A percentile compares a stretch with the other conserved stretches of the same genome.
phyloP scores from a whole-genome alignment of 2,797 vertebrate species.

The Gouania willdenowi region DNA sequence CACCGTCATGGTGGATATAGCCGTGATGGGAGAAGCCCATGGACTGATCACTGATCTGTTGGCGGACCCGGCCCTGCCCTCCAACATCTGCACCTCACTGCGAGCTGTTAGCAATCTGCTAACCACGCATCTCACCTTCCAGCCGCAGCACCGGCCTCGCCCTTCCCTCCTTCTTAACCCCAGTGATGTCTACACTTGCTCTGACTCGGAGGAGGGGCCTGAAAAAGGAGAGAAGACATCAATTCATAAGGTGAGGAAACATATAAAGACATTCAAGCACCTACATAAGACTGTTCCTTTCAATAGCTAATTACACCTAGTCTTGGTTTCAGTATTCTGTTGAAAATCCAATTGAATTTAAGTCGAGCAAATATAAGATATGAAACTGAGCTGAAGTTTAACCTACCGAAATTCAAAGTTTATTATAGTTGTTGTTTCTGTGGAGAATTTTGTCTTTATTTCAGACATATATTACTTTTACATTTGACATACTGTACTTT shows the following conservation, averaged over 20 bases:
- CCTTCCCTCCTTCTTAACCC: conserved; percentile 66
- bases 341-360: too few relatives aligned
- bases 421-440: too few relatives aligned
- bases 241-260: conserved; percentile 84
- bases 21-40: conserved; percentile 97
- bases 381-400: too few relatives aligned
- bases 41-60: conserved; percentile 95
- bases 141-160: conserved; percentile 87
- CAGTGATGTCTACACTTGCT: conserved; percentile 84
- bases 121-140: conserved; percentile 92
- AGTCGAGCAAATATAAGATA: too few relatives aligned
- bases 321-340: too few relatives aligned
- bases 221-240: conserved; percentile 90
- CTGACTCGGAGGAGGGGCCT: conserved; percentile 88
- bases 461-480: too few relatives aligned
- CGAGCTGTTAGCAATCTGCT: conserved; percentile 95
- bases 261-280: neutral
- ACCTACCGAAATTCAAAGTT: too few relatives aligned
- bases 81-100: conserved; percentile 90
- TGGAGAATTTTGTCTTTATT: too few relatives aligned
- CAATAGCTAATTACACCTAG: too few relatives aligned
- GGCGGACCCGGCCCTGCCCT: conserved; percentile 90
- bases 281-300: too few relatives aligned
- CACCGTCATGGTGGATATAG: conserved; percentile 91
- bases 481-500: too few relatives aligned